Base-by-base conservation (phyloP, 2,888 invertebrate species). In the Hartigia nigra region DNA sequence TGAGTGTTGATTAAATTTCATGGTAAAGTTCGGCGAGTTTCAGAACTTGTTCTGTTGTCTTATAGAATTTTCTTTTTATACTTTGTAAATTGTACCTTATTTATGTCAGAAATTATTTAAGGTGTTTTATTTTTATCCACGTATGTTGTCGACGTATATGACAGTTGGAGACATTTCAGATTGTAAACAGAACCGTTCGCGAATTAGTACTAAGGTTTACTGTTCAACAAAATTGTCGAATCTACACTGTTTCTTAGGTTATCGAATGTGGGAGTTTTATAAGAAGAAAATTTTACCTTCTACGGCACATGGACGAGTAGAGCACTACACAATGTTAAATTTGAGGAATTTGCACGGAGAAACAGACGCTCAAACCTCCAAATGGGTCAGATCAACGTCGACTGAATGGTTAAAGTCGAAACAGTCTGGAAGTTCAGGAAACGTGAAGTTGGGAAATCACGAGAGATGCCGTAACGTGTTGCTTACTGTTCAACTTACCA, bases 401-500 rank as follows among this genome's bases (percentile, higher is more conserved):
- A 55, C 39, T 55, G 39, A 55, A 55, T 55, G 39, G 39, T 55
- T 55, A 23, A 23, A 14, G 39, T 23, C 39, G 14, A 55, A 55
- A 55, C 39, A 14, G 39, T 55, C 39, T 55, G 23, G 39, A 55
- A 55, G 39, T 55, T 39, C 23, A 55, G 39, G 39, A 23, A 55
- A 55, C 23, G 39, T 55, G 39, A 23, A 55, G 31, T 72, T 34
- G 31, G 72, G 14, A 72, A 72, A 72, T 72, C 72, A 72, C 72
- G 72, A 72, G 72, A 72, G 72, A 72, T 72, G 72, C 34, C 72
- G 72, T 72, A 72, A 72, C 31, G 34, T 34, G 34, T 23, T 14
- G 39, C 39, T 55, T 55, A 55, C 39, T 55, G 39, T 1, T 55
- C 23, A 55, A 55, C 39, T 55, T 55, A 55, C 39, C 39, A 55